Percentiles rank a stretch among this genome's conserved stretches.
Conservation (phyloP, 2,113 vertebrate species). For the Rhinoderma darwinii region DNA sequence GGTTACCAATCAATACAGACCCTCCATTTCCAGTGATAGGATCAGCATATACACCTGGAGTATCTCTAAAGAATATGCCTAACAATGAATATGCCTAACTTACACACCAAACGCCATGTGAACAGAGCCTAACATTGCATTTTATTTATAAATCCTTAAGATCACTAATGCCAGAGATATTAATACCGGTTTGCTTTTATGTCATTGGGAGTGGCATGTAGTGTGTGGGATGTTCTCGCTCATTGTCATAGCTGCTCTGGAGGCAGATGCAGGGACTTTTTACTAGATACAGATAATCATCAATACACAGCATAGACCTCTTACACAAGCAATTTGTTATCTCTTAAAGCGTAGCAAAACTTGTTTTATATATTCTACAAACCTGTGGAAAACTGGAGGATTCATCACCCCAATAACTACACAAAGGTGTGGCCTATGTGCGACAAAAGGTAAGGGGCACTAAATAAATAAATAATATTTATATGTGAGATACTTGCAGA, state of each 20-base stretch:
- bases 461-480: too few relatives aligned
- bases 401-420: neutral
- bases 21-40: too few relatives aligned
- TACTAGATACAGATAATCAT: neutral
- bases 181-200: neutral
- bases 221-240: neutral
- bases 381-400: neutral
- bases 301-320: neutral
- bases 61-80: too few relatives aligned
- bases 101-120: too few relatives aligned
- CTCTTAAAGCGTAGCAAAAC: neutral
- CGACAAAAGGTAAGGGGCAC: neutral
- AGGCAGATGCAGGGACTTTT: neutral
- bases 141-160: neutral
- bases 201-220: neutral
- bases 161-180: neutral
- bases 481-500: too few relatives aligned
- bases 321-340: neutral
- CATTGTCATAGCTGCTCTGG: neutral
- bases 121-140: neutral
- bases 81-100: too few relatives aligned
- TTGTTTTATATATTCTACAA: too few relatives aligned
- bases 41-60: too few relatives aligned
- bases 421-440: neutral
- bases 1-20: too few relatives aligned